A percentile compares a stretch with the other conserved stretches of the same genome.
Evolutionary conservation across 1,140 invertebrate species (phyloP).

Genomic region (Chrysomallon squamiferum): DNA sequence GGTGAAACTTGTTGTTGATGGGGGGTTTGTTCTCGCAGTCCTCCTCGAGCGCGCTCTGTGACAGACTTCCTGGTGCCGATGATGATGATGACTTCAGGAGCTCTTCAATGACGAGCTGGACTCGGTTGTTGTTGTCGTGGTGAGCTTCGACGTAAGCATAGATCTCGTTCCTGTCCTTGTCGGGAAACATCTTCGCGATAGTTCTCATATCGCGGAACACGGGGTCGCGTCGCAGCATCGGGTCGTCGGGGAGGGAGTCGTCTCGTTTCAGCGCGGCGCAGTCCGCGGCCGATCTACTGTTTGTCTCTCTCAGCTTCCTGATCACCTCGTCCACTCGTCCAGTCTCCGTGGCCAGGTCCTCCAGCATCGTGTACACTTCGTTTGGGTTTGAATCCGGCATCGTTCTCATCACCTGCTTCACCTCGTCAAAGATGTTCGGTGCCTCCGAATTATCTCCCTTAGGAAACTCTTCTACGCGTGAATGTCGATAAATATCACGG

Average conservation of each 20-base stretch:
- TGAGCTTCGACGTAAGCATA: constrained; percentile 58
- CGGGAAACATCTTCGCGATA: constrained; percentile 51
- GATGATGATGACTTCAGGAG: constrained; percentile 24
- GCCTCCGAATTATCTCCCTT: background rate
- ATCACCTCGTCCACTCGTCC: constrained; percentile 12
- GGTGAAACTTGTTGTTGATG: constrained; percentile 4
- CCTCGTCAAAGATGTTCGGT: constrained; percentile 22
- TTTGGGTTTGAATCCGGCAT: constrained; percentile 21
- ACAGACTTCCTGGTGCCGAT: background rate
- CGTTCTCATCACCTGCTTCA: constrained; percentile 14
- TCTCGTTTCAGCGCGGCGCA: background rate
- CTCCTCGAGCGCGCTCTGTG: constrained; percentile 5
- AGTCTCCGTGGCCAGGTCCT: constrained; percentile 9
- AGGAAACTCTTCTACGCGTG: background rate
- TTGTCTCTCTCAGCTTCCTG: constrained; percentile 10
- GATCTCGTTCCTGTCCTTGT: constrained; percentile 52
- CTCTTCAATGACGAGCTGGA: constrained; percentile 55
- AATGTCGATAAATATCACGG: too few relatives aligned
- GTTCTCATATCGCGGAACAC: constrained; percentile 49
- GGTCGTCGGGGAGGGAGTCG: constrained; percentile 33
- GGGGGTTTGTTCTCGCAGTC: background rate
- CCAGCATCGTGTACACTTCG: constrained; percentile 23
- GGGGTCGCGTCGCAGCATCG: constrained; percentile 36
- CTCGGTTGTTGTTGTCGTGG: constrained; percentile 46
- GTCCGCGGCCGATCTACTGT: background rate